These are phyloP conservation scores for Luidia sarsii DNA, from an alignment of 53 echinoderm and acorn worm genomes.

Conservation along the genomic window DNA sequence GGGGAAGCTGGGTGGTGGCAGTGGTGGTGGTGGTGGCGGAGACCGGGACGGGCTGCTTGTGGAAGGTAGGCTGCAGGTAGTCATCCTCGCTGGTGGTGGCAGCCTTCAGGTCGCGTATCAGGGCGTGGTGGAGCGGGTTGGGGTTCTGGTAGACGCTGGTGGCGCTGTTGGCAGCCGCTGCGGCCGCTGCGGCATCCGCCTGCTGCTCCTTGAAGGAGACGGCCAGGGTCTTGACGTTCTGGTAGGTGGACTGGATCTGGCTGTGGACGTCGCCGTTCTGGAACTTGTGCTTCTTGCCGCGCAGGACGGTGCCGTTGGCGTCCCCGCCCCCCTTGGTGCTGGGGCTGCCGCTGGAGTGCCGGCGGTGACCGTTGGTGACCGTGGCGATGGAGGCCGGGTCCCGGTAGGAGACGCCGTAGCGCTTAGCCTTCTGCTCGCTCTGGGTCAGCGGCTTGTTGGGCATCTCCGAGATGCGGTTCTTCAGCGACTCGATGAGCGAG, in stretches of 20 bases:
- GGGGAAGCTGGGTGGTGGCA: too few relatives aligned
- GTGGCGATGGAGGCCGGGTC: conserved; percentile 69
- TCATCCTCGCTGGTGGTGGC: conserved; percentile 38
- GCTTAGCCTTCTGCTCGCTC: conserved; percentile 81
- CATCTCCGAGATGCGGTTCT: conserved; percentile 73
- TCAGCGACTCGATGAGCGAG: conserved; percentile 73
- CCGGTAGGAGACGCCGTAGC: conserved; percentile 85
- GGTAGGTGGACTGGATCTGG: conserved; percentile 77
- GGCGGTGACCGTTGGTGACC: conserved; percentile 47
- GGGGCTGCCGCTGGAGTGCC: conserved; percentile 63
- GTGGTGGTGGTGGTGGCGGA: too few relatives aligned
- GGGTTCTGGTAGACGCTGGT: conserved; percentile 56
- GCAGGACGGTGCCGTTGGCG: conserved; percentile 16
- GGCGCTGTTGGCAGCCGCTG: neutral
- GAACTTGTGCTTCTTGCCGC: conserved; percentile 76
- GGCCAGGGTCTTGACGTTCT: conserved; percentile 58
- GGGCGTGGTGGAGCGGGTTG: conserved; percentile 43
- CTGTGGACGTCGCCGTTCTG: conserved; percentile 69
- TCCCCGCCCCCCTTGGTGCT: conserved; percentile 2
- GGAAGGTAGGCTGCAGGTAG: conserved; percentile 43
- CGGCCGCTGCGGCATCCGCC: neutral
- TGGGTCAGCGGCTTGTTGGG: conserved; percentile 62
- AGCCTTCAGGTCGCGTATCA: conserved; percentile 54
- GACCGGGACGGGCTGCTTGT: conserved; percentile 10
- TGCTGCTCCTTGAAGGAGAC: conserved; percentile 41